phyloP scores from a whole-genome alignment of 2,888 invertebrate species.

The Hirtodrosophila alboralis region DNA sequence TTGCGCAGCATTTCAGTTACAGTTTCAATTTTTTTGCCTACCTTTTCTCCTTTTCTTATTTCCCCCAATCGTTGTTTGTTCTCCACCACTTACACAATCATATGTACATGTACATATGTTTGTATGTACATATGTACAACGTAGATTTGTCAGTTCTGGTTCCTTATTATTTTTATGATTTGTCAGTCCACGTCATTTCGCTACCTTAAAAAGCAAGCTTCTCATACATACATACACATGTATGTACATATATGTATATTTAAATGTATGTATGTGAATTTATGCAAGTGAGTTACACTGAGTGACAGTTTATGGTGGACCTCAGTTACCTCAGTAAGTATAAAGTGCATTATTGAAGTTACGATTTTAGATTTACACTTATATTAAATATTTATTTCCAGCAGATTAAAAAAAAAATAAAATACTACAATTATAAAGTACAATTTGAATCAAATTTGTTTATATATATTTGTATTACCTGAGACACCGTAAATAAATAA shows the following conservation, averaged over 20 bases:
- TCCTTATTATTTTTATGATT: slow-evolving; percentile 76
- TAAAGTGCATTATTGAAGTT: too few relatives aligned
- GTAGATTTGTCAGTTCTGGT: slow-evolving; percentile 56
- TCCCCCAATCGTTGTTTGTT: slow-evolving; percentile 22
- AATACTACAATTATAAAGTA: too few relatives aligned
- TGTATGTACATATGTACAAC: too few relatives aligned
- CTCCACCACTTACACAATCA: slow-evolving; percentile 8
- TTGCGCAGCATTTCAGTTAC: slow-evolving; percentile 78
- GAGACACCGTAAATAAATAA: too few relatives aligned
- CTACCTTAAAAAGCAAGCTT: slow-evolving; percentile 46
- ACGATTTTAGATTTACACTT: too few relatives aligned
- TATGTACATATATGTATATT: slow-evolving; percentile 8
- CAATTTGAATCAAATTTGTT: too few relatives aligned
- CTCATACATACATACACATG: slow-evolving; percentile 4
- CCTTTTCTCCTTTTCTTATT: slow-evolving; percentile 30
- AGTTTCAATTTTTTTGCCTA: slow-evolving; percentile 58
- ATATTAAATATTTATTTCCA: too few relatives aligned
- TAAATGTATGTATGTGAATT: slow-evolving; percentile 6
- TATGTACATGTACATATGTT: too few relatives aligned
- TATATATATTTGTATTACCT: too few relatives aligned
- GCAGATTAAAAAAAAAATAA: too few relatives aligned
- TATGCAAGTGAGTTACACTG: slow-evolving; percentile 24
- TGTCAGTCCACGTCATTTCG: slow-evolving; percentile 54
- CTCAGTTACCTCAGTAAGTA: too few relatives aligned
- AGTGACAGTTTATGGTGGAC: background rate